phyloP scores from a whole-genome alignment of 92 coral and sea anemone genomes.

The Anthopleura xanthogrammica region DNA sequence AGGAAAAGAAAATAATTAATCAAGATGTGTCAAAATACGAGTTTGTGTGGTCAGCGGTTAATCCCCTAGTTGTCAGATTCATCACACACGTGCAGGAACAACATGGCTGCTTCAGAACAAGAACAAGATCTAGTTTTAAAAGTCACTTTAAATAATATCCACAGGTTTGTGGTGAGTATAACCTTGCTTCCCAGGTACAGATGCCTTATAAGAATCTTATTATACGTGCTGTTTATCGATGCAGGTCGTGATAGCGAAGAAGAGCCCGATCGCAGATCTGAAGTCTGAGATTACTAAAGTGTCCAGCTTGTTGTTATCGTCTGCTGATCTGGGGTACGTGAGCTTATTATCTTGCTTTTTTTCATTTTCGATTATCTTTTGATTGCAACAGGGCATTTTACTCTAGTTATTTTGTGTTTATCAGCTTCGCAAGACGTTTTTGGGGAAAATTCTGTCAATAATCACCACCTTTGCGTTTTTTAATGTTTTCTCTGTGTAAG shows the following conservation, averaged over 20 bases:
- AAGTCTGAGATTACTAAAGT: not conserved
- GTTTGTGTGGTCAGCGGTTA: slow-evolving; percentile 9
- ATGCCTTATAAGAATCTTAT: not conserved
- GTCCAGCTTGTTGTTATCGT: not conserved
- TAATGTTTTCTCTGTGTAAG: not conserved
- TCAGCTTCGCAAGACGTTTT: not conserved
- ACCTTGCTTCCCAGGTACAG: not conserved
- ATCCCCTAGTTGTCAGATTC: slow-evolving; percentile 15
- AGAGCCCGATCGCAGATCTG: not conserved
- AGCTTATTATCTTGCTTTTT: not conserved
- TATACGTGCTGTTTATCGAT: not conserved
- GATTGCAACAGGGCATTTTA: not conserved
- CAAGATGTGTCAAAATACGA: too few species aligned
- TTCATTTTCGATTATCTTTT: too few species aligned
- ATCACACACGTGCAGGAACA: not conserved
- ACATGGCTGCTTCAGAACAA: not conserved
- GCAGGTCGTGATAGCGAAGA: not conserved
- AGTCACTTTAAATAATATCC: slow-evolving; percentile 13
- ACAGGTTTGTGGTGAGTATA: slow-evolving; percentile 25
- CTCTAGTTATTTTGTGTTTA: not conserved
- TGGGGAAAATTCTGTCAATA: not conserved
- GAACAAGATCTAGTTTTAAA: slow-evolving; percentile 12
- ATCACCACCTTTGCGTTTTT: not conserved
- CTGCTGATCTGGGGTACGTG: slow-evolving; percentile 5
- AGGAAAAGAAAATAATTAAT: too few species aligned